These are phyloP conservation scores for Drosophila monieri DNA, from an alignment of 2,888 invertebrate genomes.

Conservation along the genomic window DNA sequence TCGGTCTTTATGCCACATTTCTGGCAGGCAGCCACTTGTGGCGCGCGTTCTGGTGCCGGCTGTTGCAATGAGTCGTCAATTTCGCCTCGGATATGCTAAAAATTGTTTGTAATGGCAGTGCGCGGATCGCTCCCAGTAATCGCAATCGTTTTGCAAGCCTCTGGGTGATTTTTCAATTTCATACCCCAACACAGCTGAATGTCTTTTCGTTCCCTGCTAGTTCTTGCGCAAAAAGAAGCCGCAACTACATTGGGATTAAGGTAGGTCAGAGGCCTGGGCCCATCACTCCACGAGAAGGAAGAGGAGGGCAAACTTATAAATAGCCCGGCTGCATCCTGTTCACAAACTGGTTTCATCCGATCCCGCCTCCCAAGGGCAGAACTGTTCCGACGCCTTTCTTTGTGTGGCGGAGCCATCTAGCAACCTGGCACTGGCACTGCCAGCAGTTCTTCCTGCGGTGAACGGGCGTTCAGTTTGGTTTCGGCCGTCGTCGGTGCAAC, in stretches of 20 bases:
- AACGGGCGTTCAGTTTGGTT: conserved; percentile 59
- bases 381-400: conserved; percentile 11
- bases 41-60: conserved; percentile 21
- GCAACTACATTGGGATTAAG: conserved; percentile 1
- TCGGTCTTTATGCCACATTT: conserved; percentile 3
- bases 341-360: conserved; percentile 16
- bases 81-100: conserved; percentile 28
- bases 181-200: background rate
- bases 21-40: background rate
- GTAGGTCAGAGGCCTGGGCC: background rate
- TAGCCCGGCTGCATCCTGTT: conserved; percentile 8
- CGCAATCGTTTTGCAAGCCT: conserved; percentile 18
- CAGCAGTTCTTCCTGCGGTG: conserved; percentile 66
- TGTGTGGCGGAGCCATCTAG: conserved; percentile 1
- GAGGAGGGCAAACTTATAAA: background rate
- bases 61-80: conserved; percentile 42
- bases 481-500: conserved; percentile 69
- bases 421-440: conserved; percentile 1
- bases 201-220: background rate
- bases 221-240: conserved; percentile 1
- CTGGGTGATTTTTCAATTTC: conserved; percentile 19
- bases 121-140: conserved; percentile 5
- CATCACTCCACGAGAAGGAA: background rate
- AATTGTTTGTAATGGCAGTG: conserved; percentile 22
- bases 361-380: conserved; percentile 12